These are phyloP conservation scores for Gnathonemus longibarbis DNA, from an alignment of 2,113 vertebrate species.

Conservation along the genomic window DNA sequence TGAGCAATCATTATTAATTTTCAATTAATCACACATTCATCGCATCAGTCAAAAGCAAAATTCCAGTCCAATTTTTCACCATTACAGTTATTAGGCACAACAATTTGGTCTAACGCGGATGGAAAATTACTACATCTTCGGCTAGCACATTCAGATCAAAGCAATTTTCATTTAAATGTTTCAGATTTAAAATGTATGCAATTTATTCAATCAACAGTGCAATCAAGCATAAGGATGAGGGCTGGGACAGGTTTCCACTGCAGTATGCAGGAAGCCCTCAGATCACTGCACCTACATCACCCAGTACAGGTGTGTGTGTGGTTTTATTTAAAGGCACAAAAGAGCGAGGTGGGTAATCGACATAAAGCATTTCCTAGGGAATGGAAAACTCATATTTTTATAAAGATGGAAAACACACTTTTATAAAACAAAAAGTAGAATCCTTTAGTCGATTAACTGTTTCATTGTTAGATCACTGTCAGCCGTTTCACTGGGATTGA, in stretches of 20 bases:
- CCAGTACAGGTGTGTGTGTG: neutral
- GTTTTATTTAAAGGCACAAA: neutral
- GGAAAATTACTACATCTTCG: neutral
- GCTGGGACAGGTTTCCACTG: neutral
- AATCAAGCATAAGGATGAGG: neutral
- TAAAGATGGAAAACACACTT: neutral
- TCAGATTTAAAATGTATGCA: slow-evolving; percentile 1
- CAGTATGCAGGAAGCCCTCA: neutral
- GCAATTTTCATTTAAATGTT: slow-evolving; percentile 7
- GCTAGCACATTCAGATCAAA: neutral
- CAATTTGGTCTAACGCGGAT: neutral
- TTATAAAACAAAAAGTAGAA: neutral
- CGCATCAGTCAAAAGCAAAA: neutral
- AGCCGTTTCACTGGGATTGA: neutral
- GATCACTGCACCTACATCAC: neutral
- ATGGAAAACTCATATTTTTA: neutral
- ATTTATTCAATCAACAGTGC: neutral
- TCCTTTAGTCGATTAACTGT: neutral
- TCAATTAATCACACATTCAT: neutral
- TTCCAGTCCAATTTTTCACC: neutral
- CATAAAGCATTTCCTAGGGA: neutral
- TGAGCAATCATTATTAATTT: neutral
- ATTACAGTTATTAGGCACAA: neutral
- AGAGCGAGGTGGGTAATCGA: neutral
- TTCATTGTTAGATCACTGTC: neutral